Evolutionary conservation across 2,888 invertebrate genomes (phyloP).

Genomic region (Tenthredo scrophulariae): DNA sequence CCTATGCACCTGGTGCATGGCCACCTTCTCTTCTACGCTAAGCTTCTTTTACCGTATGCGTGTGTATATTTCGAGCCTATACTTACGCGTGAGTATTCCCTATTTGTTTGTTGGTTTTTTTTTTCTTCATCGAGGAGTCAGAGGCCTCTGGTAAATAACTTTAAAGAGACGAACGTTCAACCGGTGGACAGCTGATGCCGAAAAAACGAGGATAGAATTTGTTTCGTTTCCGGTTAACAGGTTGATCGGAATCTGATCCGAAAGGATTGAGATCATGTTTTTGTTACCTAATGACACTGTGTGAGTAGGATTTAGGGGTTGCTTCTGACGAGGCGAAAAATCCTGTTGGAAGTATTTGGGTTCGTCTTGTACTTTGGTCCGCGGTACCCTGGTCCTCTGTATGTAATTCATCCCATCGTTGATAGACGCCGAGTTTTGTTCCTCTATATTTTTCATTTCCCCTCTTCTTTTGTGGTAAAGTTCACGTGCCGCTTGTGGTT

Average conservation of each 20-base stretch:
- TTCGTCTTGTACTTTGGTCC: background rate
- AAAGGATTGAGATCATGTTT: background rate
- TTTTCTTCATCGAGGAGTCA: background rate
- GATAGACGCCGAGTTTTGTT: background rate
- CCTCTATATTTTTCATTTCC: background rate
- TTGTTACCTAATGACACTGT: background rate
- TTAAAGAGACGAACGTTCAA: slow-evolving; percentile 28
- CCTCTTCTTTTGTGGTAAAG: background rate
- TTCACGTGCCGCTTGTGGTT: slow-evolving; percentile 43
- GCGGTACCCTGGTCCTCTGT: background rate
- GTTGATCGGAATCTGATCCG: slow-evolving; percentile 4
- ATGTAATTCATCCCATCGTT: background rate
- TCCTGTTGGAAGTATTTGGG: background rate
- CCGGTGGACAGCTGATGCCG: slow-evolving; percentile 47
- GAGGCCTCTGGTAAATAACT: slow-evolving; percentile 23
- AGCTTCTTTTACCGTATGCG: background rate
- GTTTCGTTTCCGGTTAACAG: slow-evolving; percentile 25
- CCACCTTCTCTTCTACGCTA: slow-evolving; percentile 49
- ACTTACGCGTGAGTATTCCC: background rate
- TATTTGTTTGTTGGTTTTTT: background rate
- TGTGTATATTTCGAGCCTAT: background rate
- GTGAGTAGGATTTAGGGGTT: background rate
- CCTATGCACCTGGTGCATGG: slow-evolving; percentile 71
- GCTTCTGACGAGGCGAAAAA: background rate
- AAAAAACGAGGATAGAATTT: background rate